Conservation (phyloP, 2,113 vertebrate genomes). For the Tretioscincus oriximinensis region DNA sequence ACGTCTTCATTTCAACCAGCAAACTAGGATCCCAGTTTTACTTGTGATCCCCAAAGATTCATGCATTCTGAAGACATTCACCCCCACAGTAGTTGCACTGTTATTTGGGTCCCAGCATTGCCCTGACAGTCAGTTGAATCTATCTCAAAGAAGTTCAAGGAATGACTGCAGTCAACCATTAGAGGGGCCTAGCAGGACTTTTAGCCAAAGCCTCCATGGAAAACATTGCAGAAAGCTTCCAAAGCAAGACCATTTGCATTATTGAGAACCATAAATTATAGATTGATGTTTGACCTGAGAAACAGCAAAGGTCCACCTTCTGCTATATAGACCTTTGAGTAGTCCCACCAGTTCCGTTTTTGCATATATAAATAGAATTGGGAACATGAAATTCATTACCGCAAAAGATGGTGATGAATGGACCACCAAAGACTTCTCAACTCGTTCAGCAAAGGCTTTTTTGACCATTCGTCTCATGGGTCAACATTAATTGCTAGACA, state of each 20-base stretch:
- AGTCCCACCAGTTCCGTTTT: background rate
- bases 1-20: too few relatives aligned
- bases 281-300: background rate
- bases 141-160: constrained; percentile 24
- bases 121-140: background rate
- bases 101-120: constrained; percentile 10
- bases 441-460: background rate
- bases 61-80: rapidly evolving
- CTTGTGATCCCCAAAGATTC: background rate
- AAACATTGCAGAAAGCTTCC: background rate
- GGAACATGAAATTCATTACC: background rate
- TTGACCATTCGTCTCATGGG: background rate
- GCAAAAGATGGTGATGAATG: background rate
- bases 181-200: background rate
- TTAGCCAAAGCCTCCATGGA: background rate
- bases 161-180: constrained; percentile 13
- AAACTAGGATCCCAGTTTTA: too few relatives aligned
- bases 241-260: background rate
- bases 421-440: background rate
- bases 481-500: too few relatives aligned
- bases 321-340: background rate
- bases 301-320: background rate
- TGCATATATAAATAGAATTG: background rate
- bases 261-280: background rate
- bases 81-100: constrained; percentile 8